Evolutionary conservation across 2,113 vertebrate genomes (phyloP).

Genomic region (Pseudorhombus dupliciocellatus): DNA sequence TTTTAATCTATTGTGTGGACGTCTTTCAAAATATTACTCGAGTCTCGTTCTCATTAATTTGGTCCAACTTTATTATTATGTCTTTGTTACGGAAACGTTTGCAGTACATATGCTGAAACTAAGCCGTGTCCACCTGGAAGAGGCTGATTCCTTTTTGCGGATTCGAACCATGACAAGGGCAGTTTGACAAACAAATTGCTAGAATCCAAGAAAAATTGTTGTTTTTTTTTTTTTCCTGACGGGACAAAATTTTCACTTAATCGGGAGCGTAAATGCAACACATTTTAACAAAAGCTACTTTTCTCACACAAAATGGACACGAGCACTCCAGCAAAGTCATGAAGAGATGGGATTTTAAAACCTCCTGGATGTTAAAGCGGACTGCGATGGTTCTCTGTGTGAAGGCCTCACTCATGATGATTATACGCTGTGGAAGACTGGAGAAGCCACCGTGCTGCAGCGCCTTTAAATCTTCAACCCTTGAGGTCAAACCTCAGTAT

Average conservation of each 20-base stretch:
- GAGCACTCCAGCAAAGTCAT: neutral
- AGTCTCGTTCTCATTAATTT: slow-evolving; percentile 55
- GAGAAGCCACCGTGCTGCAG: slow-evolving; percentile 55
- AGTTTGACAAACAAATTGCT: slow-evolving; percentile 15
- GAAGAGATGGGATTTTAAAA: slow-evolving; percentile 20
- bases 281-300: slow-evolving; percentile 30
- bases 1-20: neutral
- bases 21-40: slow-evolving; percentile 16
- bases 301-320: slow-evolving; percentile 20
- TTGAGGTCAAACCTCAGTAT: slow-evolving; percentile 61
- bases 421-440: slow-evolving; percentile 71
- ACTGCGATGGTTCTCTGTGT: slow-evolving; percentile 26
- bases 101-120: slow-evolving; percentile 35
- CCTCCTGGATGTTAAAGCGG: slow-evolving; percentile 25
- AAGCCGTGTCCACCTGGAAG: slow-evolving; percentile 31
- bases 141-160: slow-evolving; percentile 15
- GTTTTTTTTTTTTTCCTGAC: neutral
- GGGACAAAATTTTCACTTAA: neutral
- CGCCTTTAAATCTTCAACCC: slow-evolving; percentile 52
- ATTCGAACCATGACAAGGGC: slow-evolving; percentile 6
- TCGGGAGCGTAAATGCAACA: neutral
- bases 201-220: slow-evolving; percentile 12
- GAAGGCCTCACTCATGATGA: slow-evolving; percentile 60
- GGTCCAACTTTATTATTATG: slow-evolving; percentile 67
- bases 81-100: slow-evolving; percentile 38